Conservation (phyloP, 2,113 vertebrate species). For the Raja brachyura region DNA sequence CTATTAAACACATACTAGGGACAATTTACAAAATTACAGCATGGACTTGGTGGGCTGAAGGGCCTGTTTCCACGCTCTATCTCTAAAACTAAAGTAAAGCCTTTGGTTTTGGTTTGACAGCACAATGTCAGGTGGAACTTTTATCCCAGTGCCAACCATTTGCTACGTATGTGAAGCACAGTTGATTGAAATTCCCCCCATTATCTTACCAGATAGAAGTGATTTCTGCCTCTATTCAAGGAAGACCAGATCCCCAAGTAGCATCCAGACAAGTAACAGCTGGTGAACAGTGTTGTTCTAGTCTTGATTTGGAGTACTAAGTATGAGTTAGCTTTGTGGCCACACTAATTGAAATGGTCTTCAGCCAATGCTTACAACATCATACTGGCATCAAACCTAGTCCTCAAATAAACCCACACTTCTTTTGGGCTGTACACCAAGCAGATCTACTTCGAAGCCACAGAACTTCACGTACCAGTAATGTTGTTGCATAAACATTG, state of each 20-base stretch:
- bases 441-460: neutral
- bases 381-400: neutral
- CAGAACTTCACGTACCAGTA: slow-evolving; percentile 2
- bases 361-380: neutral
- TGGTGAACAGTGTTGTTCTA: neutral
- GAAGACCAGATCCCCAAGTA: neutral
- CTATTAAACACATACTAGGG: too few relatives aligned
- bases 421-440: neutral
- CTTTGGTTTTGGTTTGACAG: neutral
- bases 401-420: neutral
- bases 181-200: neutral
- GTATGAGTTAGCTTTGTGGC: neutral
- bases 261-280: neutral
- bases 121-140: neutral
- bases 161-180: neutral
- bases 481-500: slow-evolving; percentile 28
- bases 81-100: neutral
- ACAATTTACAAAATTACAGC: too few relatives aligned
- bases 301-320: neutral
- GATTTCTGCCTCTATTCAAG: neutral
- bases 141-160: neutral
- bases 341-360: slow-evolving; percentile 21
- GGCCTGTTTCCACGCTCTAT: too few relatives aligned
- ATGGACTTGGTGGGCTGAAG: too few relatives aligned
- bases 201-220: too few relatives aligned